Evolutionary conservation across 2,888 invertebrate genomes (phyloP), one percentile per base, ranked within the genome.

Genomic region (Stratiomys singularior): DNA sequence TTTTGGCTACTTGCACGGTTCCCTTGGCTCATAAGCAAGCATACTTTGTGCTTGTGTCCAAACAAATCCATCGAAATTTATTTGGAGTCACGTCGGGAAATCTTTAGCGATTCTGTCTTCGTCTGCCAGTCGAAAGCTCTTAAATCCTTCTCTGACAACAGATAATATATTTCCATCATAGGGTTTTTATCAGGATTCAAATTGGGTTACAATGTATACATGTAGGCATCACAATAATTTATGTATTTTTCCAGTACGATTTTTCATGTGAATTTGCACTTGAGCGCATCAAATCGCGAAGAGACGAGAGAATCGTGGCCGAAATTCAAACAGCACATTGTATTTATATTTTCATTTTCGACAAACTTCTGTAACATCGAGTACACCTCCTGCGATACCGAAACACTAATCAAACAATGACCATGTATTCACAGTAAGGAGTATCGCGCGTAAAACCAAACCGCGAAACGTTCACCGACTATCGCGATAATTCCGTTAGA

Each of bases 41-140:
- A 74, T 44, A 44, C 60, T 28, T 21, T 74, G 60, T 44, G 23
- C 21, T 58, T 37, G 58, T 58, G 25, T 58, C 60, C 74, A 37
- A 58, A 74, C 58, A 74, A 74, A 74, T 74, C 60, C 74, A 74
- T 74, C 58, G 21, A 74, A 74, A 23, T 69, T 74, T 60, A 74
- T 58, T 74, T 37, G 44, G 60, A 74, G 74, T 74, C 74, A 74
- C 58, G 74, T 74, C 37, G 60, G 69, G 47, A 21, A 74, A 74
- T 60, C 30, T 67, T 71, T 58, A 21, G 56, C 18, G 60, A 28
- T 74, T 30, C 60, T 21, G 23, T 47, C 30, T 37, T 58, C 44
- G 71, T 23, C 47, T 71, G 47, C 47, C 25, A n/a, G 23, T 7
- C 5, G 58, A 37, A 58, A 74, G 74, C 74, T 30, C 30, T 13